Base-by-base conservation (phyloP, 1,140 invertebrate species). In the Archivesica marissinica region DNA sequence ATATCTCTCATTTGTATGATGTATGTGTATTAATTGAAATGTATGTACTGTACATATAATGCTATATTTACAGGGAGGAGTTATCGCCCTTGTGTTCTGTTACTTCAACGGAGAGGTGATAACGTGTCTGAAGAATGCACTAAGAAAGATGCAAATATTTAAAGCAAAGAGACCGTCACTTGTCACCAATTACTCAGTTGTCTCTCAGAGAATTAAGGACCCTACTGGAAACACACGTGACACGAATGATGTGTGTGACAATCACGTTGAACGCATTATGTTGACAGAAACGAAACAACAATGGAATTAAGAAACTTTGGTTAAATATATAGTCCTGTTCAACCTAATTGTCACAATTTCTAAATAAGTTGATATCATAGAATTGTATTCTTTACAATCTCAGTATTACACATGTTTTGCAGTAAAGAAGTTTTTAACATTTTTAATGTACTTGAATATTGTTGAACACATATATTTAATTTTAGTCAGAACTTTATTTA, bases 31-130 rank as follows among this genome's bases (percentile, higher is more conserved):
- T n/a, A n/a, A n/a, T n/a, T n/a, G n/a, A n/a, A n/a, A n/a, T n/a
- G n/a, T n/a, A n/a, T n/a, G n/a, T n/a, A n/a, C n/a, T n/a, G n/a
- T n/a, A n/a, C n/a, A n/a, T n/a, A 28, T 54, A 25, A 23, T 33
- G 47, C n/a, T 30, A 66, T 44, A 20, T 54, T 17, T 61, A 52
- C 80, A 89, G 86, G 88, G 88, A 52, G 84, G 77, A 35, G 35
- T 89, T 13, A 77, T 87, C 4, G 79, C 88, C 0, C 74, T 89
- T 33, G 77, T 89, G 35, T 87, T 87, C 35, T 89, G 88, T 44
- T 89, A 86, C 74, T 76, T 86, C 2, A 89, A 89, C 54, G 81
- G 80, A 35, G 88, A 89, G 70, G 88, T 89, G 13, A 41, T 61
- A 20, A 50, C 68, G 2, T 75, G 50, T n/a, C 33, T 84, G 39